Evolutionary conservation across 1,140 invertebrate genomes (phyloP).

Genomic region (Drosophila neocordata): DNA sequence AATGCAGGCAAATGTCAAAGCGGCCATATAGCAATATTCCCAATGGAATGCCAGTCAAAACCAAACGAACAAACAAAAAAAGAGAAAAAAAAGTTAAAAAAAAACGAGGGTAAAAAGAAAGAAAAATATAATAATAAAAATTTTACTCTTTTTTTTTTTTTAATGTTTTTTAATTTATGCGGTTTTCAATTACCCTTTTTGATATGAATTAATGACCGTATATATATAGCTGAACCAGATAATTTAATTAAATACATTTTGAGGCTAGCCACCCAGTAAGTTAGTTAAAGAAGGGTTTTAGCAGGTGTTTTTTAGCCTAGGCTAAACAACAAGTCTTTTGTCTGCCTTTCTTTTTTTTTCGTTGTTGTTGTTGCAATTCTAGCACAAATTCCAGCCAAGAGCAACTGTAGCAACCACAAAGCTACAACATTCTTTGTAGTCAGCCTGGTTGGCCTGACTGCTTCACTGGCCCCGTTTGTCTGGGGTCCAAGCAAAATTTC

Average conservation of each 20-base stretch:
- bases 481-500: constrained; percentile 67
- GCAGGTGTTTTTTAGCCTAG: background rate
- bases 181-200: constrained; percentile 80
- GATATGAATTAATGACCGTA: constrained; percentile 74
- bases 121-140: constrained; percentile 9
- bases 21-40: constrained; percentile 40
- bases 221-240: background rate
- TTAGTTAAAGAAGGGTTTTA: background rate
- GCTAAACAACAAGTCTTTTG: constrained; percentile 2
- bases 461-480: constrained; percentile 5
- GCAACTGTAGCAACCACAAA: constrained; percentile 44
- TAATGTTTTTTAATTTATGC: constrained; percentile 69
- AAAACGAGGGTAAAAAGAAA: constrained; percentile 29
- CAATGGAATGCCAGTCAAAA: constrained; percentile 40
- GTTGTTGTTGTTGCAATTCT: background rate
- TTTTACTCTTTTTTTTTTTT: constrained; percentile 26
- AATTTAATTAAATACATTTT: constrained; percentile 9
- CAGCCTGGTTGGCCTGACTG: background rate
- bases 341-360: background rate
- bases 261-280: background rate
- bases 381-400: constrained; percentile 39
- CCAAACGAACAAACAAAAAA: too few species aligned
- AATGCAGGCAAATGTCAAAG: constrained; percentile 79
- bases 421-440: constrained; percentile 66
- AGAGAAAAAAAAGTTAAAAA: constrained; percentile 54